Evolutionary conservation across 2,113 vertebrate genomes (phyloP).

Genomic region (Capreolus pygargus): DNA sequence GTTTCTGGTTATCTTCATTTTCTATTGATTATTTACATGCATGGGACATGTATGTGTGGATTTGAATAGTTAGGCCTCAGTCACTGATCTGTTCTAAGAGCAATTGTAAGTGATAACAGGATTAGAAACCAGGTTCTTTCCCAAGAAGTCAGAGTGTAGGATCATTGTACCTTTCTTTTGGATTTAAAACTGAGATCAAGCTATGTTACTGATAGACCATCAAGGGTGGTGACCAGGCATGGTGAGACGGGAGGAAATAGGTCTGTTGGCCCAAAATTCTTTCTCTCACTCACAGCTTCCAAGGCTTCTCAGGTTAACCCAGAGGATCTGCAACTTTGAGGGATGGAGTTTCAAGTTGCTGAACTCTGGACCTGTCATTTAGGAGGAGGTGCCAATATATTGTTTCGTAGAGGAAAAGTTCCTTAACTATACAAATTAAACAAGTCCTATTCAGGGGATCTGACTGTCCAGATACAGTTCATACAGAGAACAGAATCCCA

Average conservation of each 20-base stretch:
- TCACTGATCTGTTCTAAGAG: background rate
- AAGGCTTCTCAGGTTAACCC: background rate
- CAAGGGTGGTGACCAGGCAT: background rate
- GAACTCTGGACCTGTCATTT: background rate
- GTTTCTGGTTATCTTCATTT: constrained; percentile 37
- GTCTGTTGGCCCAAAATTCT: background rate
- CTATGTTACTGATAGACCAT: background rate
- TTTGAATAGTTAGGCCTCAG: background rate
- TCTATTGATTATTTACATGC: background rate
- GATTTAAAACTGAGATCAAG: background rate
- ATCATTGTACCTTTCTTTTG: background rate
- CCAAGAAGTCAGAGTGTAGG: background rate
- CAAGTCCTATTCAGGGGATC: background rate
- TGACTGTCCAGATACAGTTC: background rate
- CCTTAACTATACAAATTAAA: background rate
- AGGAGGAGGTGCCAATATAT: background rate
- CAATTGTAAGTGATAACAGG: background rate
- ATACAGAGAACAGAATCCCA: background rate
- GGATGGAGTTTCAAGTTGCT: background rate
- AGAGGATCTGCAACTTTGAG: background rate
- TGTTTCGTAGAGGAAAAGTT: background rate
- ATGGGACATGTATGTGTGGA: background rate
- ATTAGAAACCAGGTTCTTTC: background rate
- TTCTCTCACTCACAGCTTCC: background rate
- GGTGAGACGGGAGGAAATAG: background rate